Base-by-base conservation (phyloP, 1,140 invertebrate genomes). In the Brachionus koreanus region DNA sequence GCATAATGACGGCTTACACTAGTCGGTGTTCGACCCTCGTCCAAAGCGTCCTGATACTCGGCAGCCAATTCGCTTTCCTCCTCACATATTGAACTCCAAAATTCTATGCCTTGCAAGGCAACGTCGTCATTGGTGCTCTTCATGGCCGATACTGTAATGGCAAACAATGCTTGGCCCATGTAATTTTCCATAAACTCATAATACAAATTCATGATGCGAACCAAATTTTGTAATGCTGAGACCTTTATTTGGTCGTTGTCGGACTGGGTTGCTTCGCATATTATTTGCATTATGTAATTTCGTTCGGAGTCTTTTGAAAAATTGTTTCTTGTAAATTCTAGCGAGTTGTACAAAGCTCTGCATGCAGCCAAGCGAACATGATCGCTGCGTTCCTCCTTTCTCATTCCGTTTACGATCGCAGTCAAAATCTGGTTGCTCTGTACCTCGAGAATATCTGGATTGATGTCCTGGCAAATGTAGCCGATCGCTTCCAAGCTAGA, bases 61-160 rank as follows among this genome's bases (percentile, higher is more conserved):
- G 7, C 33, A n/a, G 42, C 39, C n/a, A 83, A 67, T 76, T 83
- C 82, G 33, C 98, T 94, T 90, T 99, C 98, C 89, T 98, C 97
- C 89, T 99, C 98, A 86, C 97, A 97, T 0, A 99, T 97, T 86
- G 97, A 98, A 0, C 97, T 99, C 98, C 98, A 99, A 89, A 99
- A 99, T 88, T 99, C 98, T 88, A 99, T 99, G 84, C 98, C 98
- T 90, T 99, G 98, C 49, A 99, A 90, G 33, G 95, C 93, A 61
- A 99, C 93, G 84, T 98, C 95, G 90, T 98, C 96, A 82, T 93
- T 92, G 57, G 96, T 94, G 46, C 94, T 95, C 89, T 97, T 97
- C 95, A 99, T 99, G 13, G 97, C 97, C 89, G 98, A 95, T 87
- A 99, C 90, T 13, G 98, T 98, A 83, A 99, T 99, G 25, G 96